phyloP scores from a whole-genome alignment of 1,140 invertebrate genomes.

The Bombus superbus region DNA sequence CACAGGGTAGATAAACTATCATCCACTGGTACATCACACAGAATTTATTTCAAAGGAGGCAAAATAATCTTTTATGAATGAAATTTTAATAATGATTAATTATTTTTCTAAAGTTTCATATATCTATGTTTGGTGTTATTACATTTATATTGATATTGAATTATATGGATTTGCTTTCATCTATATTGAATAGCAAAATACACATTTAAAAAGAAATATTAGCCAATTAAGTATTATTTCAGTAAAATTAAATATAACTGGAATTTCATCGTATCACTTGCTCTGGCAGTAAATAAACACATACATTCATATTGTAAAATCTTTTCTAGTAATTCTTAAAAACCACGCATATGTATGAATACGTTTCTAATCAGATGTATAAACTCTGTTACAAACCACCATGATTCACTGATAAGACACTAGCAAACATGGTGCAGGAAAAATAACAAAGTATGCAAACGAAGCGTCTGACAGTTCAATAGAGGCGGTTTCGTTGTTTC shows the following conservation, averaged over 20 bases:
- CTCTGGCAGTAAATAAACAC: no score
- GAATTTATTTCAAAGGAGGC: no score
- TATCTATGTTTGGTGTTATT: no score
- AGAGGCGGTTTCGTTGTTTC: background rate
- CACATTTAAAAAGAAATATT: background rate
- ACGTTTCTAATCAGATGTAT: background rate
- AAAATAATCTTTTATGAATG: background rate
- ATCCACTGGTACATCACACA: background rate
- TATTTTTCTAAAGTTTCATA: background rate
- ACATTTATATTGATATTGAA: no score
- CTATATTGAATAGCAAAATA: background rate
- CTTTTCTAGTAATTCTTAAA: background rate
- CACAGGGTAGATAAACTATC: background rate
- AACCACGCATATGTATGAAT: no score
- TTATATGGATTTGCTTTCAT: background rate
- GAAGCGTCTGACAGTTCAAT: slow-evolving; percentile 16
- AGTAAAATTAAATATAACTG: no score
- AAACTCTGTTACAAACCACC: no score
- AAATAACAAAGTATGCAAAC: slow-evolving; percentile 17
- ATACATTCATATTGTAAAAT: no score
- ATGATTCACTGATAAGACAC: background rate
- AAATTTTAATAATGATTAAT: background rate
- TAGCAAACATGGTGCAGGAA: background rate
- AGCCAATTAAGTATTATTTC: no score
- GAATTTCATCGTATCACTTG: no score